Base-by-base conservation (phyloP, 1,140 invertebrate species). In the Bombus picipes region DNA sequence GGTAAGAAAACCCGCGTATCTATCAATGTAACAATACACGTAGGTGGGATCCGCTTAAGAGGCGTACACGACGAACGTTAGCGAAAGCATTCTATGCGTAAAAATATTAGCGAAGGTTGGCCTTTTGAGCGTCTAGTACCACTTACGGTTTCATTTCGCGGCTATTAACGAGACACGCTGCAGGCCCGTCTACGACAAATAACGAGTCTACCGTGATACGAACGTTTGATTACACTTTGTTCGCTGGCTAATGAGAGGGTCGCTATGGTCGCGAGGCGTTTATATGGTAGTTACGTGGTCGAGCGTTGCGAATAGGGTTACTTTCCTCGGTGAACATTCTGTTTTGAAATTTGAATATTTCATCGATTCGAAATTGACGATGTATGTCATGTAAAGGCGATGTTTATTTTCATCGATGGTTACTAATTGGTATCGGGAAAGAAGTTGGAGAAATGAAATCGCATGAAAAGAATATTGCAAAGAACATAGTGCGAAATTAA, bases 61-160 rank as follows among this genome's bases (percentile, higher is more conserved):
- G 59, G 34, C 34, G 47, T 53, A 53, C 47, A 53, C 47, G 47
- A 53, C 47, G 47, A 53, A 53, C 18, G 47, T 53, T 53, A 53
- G 47, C 47, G 22, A 18, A 37, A 34, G 43, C 34, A 43, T 57
- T 83, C 13, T 59, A 34, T 6, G 53, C 81, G 81, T 39, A 83
- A 83, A 76, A 73, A 77, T 77, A 77, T 76, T 76, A 62, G 34
- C 75, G 9, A 32, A 53, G 70, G 32, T 25, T 53, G 37, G 8
- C 4, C n/a, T 25, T 68, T 32, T 8, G 37, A n/a, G 68, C 32
- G 71, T 0, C 53, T 41, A 22, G 53, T 66, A 73, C 78, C 83
- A 81, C 78, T 85, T 74, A 66, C 39, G 28, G 59, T 81, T 85
- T 85, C 83, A 74, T 81, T 85, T 66, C 78, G 41, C 70, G 78